phyloP scores from a whole-genome alignment of 2,797 vertebrate genomes.

The Ptychadena robeensis region DNA sequence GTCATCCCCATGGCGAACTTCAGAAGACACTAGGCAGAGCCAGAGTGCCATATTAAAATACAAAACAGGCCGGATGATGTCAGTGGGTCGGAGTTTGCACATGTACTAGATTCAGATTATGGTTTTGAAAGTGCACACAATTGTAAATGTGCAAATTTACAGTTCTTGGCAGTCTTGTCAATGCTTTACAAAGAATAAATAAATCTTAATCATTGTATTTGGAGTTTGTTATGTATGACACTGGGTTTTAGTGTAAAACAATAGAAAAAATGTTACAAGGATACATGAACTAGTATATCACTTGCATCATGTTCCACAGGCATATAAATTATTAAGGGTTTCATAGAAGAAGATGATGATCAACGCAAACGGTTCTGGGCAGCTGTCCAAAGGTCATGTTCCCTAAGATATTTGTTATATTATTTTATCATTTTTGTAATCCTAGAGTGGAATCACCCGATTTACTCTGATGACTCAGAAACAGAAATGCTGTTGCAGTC shows the following conservation, averaged over 20 bases:
- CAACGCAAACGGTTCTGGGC: slow-evolving; percentile 25
- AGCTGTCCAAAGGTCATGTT: slow-evolving; percentile 14
- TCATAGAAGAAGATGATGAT: not conserved
- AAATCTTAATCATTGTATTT: not conserved
- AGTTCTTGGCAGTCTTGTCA: no score
- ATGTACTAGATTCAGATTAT: no score
- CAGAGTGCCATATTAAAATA: no score
- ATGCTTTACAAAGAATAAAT: no score
- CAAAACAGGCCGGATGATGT: no score
- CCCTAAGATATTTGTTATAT: slow-evolving; percentile 23
- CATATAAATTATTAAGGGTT: not conserved
- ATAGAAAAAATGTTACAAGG: not conserved
- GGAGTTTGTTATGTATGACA: not conserved
- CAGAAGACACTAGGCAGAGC: no score
- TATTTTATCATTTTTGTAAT: slow-evolving; percentile 28
- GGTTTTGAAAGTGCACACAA: no score
- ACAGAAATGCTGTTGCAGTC: slow-evolving; percentile 3
- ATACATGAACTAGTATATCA: not conserved
- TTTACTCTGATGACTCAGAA: slow-evolving; percentile 36
- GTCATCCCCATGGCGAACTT: no score
- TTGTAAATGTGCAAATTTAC: no score
- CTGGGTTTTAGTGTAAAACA: not conserved
- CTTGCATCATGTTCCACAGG: not conserved
- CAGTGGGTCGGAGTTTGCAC: no score
- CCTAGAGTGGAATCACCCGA: slow-evolving; percentile 31